Evolutionary conservation across 2,888 invertebrate genomes (phyloP).

Genomic region (Galerucella pusilla): DNA sequence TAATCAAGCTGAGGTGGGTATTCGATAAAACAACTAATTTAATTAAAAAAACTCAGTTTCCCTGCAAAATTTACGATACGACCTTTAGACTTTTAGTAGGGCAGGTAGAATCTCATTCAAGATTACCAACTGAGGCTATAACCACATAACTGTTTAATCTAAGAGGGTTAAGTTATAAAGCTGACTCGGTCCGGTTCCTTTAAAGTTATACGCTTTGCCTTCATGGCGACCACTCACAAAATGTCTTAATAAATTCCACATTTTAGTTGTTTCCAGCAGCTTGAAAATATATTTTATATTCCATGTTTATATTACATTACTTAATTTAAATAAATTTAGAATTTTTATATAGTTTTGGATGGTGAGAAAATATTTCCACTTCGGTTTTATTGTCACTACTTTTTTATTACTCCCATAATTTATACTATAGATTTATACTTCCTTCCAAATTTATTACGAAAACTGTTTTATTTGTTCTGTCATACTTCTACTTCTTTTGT

Average conservation of each 20-base stretch:
- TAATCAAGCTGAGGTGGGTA: neutral
- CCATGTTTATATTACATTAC: neutral
- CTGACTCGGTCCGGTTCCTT: constrained; percentile 42
- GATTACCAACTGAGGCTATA: constrained; percentile 61
- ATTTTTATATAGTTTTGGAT: too few species aligned
- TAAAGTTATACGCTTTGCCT: constrained; percentile 26
- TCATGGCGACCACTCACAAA: constrained; percentile 11
- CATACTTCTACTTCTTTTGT: too few species aligned
- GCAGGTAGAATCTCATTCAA: constrained; percentile 30
- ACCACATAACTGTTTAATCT: constrained; percentile 64
- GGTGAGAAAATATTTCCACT: too few species aligned
- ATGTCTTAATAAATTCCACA: neutral
- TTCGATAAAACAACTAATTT: constrained; percentile 11
- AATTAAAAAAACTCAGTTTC: constrained; percentile 22
- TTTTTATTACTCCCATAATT: too few species aligned
- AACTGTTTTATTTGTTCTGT: too few species aligned
- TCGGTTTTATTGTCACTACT: too few species aligned
- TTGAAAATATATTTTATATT: neutral
- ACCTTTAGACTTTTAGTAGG: constrained; percentile 26
- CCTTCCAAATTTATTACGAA: too few species aligned
- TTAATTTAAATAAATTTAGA: too few species aligned
- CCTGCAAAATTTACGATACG: constrained; percentile 17
- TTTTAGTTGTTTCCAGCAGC: neutral
- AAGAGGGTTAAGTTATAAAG: constrained; percentile 63
- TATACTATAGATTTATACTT: too few species aligned